Conservation (phyloP, 2,797 vertebrate genomes). For the Sandelia bainsii region DNA sequence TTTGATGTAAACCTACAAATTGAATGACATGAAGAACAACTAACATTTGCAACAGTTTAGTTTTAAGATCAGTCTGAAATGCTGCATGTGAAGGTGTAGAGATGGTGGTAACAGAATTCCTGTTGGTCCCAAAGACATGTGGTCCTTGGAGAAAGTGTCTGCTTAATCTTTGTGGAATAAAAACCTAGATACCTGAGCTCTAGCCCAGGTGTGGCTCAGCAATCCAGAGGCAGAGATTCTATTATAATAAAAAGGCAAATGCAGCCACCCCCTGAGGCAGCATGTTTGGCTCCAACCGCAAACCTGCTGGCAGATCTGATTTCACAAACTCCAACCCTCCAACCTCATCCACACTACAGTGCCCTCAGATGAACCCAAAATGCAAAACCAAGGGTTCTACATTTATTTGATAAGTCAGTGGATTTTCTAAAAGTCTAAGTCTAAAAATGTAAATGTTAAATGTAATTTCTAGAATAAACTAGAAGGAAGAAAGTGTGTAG, state of each 20-base stretch:
- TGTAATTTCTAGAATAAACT: no score
- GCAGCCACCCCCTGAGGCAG: slow-evolving; percentile 2
- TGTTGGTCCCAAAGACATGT: neutral
- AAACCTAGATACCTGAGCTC: slow-evolving; percentile 39
- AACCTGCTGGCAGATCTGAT: slow-evolving; percentile 43
- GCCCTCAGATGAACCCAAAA: slow-evolving; percentile 40
- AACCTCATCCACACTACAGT: neutral
- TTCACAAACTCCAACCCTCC: slow-evolving; percentile 35
- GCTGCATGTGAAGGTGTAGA: no score
- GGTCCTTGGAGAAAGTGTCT: slow-evolving; percentile 6
- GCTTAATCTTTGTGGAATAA: slow-evolving; percentile 7
- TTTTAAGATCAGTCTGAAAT: no score
- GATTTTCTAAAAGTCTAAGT: neutral
- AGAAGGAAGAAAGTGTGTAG: slow-evolving; percentile 1
- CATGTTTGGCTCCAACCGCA: slow-evolving; percentile 33
- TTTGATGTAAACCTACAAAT: no score
- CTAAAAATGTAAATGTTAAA: no score
- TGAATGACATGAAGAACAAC: no score
- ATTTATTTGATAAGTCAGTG: neutral
- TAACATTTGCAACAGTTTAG: no score
- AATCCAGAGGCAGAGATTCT: slow-evolving; percentile 27
- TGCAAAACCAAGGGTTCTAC: neutral
- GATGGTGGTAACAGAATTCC: neutral
- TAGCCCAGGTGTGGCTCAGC: slow-evolving; percentile 38
- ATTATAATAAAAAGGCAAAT: slow-evolving; percentile 26